These are phyloP conservation scores for Hyles lineata DNA, from an alignment of 2,888 invertebrate species.

Conservation along the genomic window DNA sequence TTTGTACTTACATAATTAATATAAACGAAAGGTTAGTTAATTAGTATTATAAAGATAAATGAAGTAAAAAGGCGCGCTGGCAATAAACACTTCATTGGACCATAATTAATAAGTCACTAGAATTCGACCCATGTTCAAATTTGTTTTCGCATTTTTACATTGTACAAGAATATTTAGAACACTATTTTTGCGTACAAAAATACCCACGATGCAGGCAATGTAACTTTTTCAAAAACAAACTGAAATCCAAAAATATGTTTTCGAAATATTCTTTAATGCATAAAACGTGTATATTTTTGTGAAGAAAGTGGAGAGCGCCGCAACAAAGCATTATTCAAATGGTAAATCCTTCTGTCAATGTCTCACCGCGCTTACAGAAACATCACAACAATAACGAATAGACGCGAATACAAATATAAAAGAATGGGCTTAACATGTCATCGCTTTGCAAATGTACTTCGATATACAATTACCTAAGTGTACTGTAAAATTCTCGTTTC, in stretches of 20 bases:
- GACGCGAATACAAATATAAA: background rate
- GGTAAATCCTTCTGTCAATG: slow-evolving; percentile 20
- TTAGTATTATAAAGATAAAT: too few relatives aligned
- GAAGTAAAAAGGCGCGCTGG: too few relatives aligned
- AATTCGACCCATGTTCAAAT: too few relatives aligned
- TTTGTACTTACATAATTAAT: too few relatives aligned
- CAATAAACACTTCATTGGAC: too few relatives aligned
- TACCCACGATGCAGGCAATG: too few relatives aligned
- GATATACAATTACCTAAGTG: background rate
- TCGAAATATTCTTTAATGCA: background rate
- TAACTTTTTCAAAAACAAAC: background rate
- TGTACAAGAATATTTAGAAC: too few relatives aligned
- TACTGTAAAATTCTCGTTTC: too few relatives aligned
- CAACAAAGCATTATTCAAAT: slow-evolving; percentile 11
- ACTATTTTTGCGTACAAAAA: too few relatives aligned
- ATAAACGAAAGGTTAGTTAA: too few relatives aligned
- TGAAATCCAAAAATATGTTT: background rate
- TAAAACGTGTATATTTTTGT: background rate
- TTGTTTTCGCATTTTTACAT: too few relatives aligned
- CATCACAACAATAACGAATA: slow-evolving; percentile 7
- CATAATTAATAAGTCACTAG: too few relatives aligned
- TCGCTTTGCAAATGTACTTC: background rate
- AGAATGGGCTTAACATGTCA: background rate
- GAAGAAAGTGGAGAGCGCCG: background rate
- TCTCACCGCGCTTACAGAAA: background rate